Evolutionary conservation across 2,113 vertebrate genomes (phyloP).

Genomic region (Equus przewalskii): DNA sequence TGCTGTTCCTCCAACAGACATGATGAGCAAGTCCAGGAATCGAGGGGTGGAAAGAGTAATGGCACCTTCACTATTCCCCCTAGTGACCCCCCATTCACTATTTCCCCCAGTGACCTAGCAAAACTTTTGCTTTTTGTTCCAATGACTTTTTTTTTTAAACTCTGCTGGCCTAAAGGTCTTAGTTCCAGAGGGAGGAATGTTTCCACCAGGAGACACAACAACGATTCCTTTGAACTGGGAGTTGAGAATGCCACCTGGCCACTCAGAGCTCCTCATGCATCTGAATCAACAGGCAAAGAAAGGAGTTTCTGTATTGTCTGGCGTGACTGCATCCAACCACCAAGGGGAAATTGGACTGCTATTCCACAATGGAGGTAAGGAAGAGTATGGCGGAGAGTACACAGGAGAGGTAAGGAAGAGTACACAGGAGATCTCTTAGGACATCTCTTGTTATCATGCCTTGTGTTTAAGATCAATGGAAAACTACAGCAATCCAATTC

Average conservation of each 20-base stretch:
- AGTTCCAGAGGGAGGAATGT: neutral
- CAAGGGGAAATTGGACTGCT: neutral
- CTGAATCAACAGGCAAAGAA: neutral
- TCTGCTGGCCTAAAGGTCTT: neutral
- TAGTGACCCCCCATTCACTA: neutral
- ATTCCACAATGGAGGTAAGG: neutral
- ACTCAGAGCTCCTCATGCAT: neutral
- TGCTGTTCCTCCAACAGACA: neutral
- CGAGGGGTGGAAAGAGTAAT: neutral
- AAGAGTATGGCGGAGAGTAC: neutral
- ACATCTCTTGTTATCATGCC: neutral
- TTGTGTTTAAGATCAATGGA: neutral
- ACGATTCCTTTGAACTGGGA: neutral
- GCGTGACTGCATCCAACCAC: neutral
- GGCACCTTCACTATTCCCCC: neutral
- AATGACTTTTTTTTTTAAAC: neutral
- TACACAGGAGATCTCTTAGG: neutral
- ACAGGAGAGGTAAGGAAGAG: neutral
- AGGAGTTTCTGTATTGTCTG: neutral
- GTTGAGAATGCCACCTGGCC: neutral
- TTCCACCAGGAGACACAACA: neutral
- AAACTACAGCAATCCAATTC: neutral
- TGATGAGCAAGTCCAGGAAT: neutral
- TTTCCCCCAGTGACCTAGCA: neutral
- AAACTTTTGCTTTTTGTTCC: neutral